A percentile compares a stretch with the other conserved stretches of the same genome.
phyloP scores from a whole-genome alignment of 2,113 vertebrate genomes.

The Fukomys damarensis region DNA sequence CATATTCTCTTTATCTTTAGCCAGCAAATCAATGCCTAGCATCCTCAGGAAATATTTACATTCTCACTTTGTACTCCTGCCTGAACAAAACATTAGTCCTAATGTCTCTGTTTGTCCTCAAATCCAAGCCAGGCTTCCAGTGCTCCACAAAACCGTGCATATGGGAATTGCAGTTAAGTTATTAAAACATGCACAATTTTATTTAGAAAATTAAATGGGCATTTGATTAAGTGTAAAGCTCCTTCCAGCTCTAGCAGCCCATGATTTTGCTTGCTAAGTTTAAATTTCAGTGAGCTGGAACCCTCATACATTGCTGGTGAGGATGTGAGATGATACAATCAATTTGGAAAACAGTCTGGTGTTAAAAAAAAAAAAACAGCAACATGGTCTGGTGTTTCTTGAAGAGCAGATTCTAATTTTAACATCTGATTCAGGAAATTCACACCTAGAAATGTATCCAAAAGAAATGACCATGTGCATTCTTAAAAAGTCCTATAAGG shows the following conservation, averaged over 20 bases:
- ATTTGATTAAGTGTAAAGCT: not conserved
- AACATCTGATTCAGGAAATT: not conserved
- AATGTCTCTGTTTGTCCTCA: not conserved
- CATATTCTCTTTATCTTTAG: slow-evolving; percentile 34
- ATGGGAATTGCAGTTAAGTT: not conserved
- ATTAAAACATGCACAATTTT: not conserved
- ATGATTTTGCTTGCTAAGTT: slow-evolving; percentile 1
- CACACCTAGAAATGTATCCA: not conserved
- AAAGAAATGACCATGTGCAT: not conserved
- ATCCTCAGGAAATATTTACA: not conserved
- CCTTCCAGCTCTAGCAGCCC: not conserved
- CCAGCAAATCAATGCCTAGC: not conserved
- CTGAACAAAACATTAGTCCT: not conserved
- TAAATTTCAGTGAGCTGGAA: not conserved
- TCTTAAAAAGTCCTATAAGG: not conserved
- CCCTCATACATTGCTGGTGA: not conserved
- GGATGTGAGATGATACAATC: not conserved
- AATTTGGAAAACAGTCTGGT: not conserved
- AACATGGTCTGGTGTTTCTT: too few species aligned
- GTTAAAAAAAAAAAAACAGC: too few species aligned
- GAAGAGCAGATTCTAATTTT: not conserved
- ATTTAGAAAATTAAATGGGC: not conserved
- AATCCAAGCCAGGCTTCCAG: not conserved
- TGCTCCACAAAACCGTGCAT: not conserved
- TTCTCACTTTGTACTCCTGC: not conserved